These are phyloP conservation scores for Eumacrocentrus americanus DNA, from an alignment of 2,888 invertebrate species.

Conservation along the genomic window DNA sequence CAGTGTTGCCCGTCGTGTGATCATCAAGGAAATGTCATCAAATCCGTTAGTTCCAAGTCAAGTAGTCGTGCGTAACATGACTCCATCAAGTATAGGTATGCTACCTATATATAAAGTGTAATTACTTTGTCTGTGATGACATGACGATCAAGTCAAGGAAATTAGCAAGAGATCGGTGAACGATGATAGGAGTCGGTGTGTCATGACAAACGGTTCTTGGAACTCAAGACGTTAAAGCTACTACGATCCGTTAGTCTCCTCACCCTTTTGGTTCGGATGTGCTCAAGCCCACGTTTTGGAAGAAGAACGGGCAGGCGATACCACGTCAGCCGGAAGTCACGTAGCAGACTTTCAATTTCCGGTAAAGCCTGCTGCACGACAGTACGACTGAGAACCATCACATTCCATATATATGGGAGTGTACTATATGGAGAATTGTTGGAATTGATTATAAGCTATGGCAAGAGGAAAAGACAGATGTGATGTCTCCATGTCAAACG, in stretches of 20 bases:
- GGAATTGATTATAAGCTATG: conserved; percentile 40
- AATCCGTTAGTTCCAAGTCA: no score
- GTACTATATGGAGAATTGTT: conserved; percentile 18
- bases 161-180: conserved; percentile 27
- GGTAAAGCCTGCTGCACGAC: conserved; percentile 36
- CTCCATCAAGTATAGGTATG: no score
- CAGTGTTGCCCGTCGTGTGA: neutral
- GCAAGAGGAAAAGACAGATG: conserved; percentile 10
- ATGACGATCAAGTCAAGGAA: conserved; percentile 9
- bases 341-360: conserved; percentile 57
- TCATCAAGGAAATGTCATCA: conserved; percentile 8
- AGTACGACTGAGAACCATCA: conserved; percentile 32
- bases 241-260: conserved; percentile 15
- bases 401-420: conserved; percentile 12
- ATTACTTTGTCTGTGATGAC: neutral
- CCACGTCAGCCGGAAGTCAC: conserved; percentile 48
- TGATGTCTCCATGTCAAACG: conserved; percentile 22
- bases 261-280: conserved; percentile 22
- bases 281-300: conserved; percentile 27
- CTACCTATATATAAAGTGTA: neutral
- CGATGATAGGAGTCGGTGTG: conserved; percentile 3
- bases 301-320: conserved; percentile 38
- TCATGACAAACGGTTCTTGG: conserved; percentile 17
- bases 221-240: conserved; percentile 12
- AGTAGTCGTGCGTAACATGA: no score